These are phyloP conservation scores for Heliconius aoede DNA, from an alignment of 2,888 invertebrate genomes.

Conservation along the genomic window DNA sequence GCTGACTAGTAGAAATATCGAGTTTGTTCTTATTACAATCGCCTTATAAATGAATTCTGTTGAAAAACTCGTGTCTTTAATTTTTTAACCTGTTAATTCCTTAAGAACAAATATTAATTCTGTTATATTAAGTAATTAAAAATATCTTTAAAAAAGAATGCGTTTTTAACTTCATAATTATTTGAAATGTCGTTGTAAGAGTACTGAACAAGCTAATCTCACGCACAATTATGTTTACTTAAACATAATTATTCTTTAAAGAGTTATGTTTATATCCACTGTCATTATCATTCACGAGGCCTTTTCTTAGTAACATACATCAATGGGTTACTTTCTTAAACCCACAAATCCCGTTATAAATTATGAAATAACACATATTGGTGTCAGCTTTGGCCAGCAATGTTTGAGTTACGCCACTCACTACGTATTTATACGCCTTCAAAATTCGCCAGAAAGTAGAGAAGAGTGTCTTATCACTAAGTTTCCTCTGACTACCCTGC, in stretches of 20 bases:
- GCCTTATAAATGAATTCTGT: no score
- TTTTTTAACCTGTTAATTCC: no score
- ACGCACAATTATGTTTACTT: constrained; percentile 15
- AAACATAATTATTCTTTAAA: constrained; percentile 6
- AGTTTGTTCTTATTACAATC: no score
- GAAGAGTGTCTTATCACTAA: no score
- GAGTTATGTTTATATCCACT: not conserved
- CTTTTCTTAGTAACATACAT: constrained; percentile 7
- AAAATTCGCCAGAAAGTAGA: no score
- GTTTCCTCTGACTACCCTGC: no score
- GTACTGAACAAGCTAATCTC: not conserved
- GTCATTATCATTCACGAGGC: constrained; percentile 12
- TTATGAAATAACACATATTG: constrained; percentile 19
- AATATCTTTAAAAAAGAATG: not conserved
- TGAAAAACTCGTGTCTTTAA: no score
- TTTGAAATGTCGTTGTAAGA: constrained; percentile 1
- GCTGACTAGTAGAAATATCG: no score
- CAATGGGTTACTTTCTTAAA: constrained; percentile 11
- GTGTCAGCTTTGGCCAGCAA: not conserved
- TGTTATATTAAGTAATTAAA: not conserved
- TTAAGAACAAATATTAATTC: not conserved
- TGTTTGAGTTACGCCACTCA: no score
- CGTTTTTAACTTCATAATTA: constrained; percentile 14
- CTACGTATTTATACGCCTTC: no score
- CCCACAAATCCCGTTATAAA: constrained; percentile 10